These are phyloP conservation scores for Crioceris asparagi DNA, from an alignment of 2,888 invertebrate species.

Conservation along the genomic window DNA sequence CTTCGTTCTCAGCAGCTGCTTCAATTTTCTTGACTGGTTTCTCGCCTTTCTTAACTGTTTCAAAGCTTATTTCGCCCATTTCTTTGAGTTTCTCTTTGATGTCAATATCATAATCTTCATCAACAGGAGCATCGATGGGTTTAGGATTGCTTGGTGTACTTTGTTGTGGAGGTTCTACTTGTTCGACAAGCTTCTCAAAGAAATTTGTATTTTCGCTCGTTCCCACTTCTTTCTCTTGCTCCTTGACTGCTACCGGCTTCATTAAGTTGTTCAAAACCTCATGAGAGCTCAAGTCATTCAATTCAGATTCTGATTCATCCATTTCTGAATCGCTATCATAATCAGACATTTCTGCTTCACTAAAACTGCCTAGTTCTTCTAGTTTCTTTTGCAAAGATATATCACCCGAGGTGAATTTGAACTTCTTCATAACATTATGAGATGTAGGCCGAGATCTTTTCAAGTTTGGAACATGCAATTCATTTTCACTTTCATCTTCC, in stretches of 20 bases:
- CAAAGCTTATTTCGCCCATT: slow-evolving; percentile 45
- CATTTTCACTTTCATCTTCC: slow-evolving; percentile 25
- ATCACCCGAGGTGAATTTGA: slow-evolving; percentile 23
- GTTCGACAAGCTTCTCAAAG: slow-evolving; percentile 32
- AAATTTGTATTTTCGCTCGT: slow-evolving; percentile 35
- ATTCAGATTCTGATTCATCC: slow-evolving; percentile 37
- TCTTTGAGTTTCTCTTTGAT: slow-evolving; percentile 52
- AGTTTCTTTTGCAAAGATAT: slow-evolving; percentile 18
- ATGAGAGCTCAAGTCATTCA: slow-evolving; percentile 26
- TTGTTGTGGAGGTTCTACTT: slow-evolving; percentile 20
- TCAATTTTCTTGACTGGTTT: slow-evolving; percentile 32
- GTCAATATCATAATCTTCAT: slow-evolving; percentile 44
- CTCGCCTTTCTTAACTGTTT: slow-evolving; percentile 38
- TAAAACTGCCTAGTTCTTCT: slow-evolving; percentile 24
- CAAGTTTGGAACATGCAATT: slow-evolving; percentile 18
- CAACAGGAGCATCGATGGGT: slow-evolving; percentile 16
- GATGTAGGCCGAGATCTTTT: slow-evolving; percentile 24
- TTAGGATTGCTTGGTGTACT: slow-evolving; percentile 9
- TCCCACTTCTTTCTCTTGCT: slow-evolving; percentile 30
- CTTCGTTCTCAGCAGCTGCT: slow-evolving; percentile 61
- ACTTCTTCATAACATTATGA: slow-evolving; percentile 25
- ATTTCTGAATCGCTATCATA: slow-evolving; percentile 33
- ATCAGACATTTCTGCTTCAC: slow-evolving; percentile 34
- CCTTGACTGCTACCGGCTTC: slow-evolving; percentile 14
- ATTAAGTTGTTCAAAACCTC: slow-evolving; percentile 11